Conservation (phyloP, 2,888 invertebrate genomes). For the Branchinecta sandiegonensis region DNA sequence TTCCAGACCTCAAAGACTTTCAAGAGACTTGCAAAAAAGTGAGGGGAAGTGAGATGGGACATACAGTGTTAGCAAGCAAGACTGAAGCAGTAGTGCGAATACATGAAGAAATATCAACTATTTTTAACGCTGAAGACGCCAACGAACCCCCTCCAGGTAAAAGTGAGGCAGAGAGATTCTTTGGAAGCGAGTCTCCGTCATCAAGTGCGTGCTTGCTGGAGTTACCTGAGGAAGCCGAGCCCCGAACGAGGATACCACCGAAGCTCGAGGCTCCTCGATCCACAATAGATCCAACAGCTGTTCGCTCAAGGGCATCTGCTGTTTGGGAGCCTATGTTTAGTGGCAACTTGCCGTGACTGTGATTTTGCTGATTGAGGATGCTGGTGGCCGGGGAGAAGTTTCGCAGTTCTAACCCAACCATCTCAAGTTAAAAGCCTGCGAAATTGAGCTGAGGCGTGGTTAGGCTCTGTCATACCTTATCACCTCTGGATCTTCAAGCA, state of each 20-base stretch:
- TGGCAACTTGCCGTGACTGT: not conserved
- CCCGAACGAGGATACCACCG: not conserved
- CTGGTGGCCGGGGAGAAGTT: too few relatives aligned
- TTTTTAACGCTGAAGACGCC: not conserved
- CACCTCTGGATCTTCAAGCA: too few relatives aligned
- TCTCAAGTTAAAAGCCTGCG: too few relatives aligned
- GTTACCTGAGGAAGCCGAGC: not conserved
- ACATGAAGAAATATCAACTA: not conserved
- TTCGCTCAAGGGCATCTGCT: constrained; percentile 3
- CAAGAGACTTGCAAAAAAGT: not conserved
- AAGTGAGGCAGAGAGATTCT: not conserved
- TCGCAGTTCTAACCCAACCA: too few relatives aligned
- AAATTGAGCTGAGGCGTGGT: too few relatives aligned
- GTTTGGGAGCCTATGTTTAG: constrained; percentile 1
- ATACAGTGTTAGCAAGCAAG: not conserved
- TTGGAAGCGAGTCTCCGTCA: not conserved
- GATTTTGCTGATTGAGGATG: too few relatives aligned
- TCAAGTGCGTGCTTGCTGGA: not conserved
- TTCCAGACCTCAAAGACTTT: not conserved
- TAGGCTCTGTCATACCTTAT: too few relatives aligned
- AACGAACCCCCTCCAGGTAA: not conserved
- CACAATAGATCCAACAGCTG: constrained; percentile 1
- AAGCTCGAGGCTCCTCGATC: not conserved
- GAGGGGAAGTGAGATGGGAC: not conserved
- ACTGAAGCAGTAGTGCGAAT: not conserved